Evolutionary conservation across 2,888 invertebrate genomes (phyloP).

Genomic region (Pediacus dermestoides): DNA sequence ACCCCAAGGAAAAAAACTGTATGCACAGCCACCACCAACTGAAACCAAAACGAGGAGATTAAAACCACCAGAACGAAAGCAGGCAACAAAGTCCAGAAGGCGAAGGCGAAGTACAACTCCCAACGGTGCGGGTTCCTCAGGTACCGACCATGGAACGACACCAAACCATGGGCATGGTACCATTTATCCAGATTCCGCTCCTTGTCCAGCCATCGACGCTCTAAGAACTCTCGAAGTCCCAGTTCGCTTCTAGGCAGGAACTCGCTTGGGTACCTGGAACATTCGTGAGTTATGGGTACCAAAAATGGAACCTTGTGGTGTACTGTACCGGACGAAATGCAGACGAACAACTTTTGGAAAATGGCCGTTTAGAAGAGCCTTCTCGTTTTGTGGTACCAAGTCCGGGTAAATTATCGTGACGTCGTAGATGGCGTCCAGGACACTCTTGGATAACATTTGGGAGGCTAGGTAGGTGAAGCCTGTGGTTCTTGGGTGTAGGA

Average conservation of each 20-base stretch:
- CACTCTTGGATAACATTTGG: slow-evolving; percentile 57
- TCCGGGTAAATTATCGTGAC: slow-evolving; percentile 81
- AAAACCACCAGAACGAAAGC: slow-evolving; percentile 51
- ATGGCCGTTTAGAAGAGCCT: slow-evolving; percentile 64
- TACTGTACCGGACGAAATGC: slow-evolving; percentile 62
- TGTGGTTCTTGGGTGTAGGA: slow-evolving; percentile 82
- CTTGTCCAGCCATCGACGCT: slow-evolving; percentile 64
- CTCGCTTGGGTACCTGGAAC: slow-evolving; percentile 56
- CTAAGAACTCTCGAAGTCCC: slow-evolving; percentile 61
- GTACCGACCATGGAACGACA: slow-evolving; percentile 44
- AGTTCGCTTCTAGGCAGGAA: slow-evolving; percentile 59
- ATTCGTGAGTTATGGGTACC: neutral
- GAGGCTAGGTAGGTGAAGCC: slow-evolving; percentile 65
- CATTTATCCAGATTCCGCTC: slow-evolving; percentile 59
- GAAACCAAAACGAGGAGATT: slow-evolving; percentile 50
- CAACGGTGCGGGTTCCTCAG: slow-evolving; percentile 41
- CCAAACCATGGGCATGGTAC: slow-evolving; percentile 57
- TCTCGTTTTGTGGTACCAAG: slow-evolving; percentile 70
- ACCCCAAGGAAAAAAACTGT: slow-evolving; percentile 55
- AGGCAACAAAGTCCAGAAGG: slow-evolving; percentile 65
- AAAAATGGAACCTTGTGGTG: neutral
- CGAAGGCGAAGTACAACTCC: slow-evolving; percentile 55
- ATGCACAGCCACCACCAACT: slow-evolving; percentile 56
- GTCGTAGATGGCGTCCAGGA: slow-evolving; percentile 77
- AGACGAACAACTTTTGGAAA: slow-evolving; percentile 76